phyloP scores from a whole-genome alignment of 2,888 invertebrate species.

The Phorcus lineatus region DNA sequence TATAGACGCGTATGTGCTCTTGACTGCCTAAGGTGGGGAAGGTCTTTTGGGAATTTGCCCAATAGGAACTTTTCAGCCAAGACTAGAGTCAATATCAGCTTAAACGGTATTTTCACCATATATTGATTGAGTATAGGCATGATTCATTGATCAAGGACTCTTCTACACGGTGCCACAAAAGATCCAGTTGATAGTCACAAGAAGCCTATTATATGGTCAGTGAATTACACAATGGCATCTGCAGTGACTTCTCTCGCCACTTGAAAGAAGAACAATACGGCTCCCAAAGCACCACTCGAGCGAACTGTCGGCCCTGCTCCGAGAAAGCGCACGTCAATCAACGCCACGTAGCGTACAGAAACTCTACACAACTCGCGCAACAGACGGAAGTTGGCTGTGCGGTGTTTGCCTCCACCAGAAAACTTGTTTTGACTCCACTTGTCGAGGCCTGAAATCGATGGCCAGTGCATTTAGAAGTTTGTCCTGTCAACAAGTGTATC shows the following conservation, averaged over 20 bases:
- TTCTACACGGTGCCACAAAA: not conserved
- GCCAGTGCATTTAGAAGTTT: not conserved
- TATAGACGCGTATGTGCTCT: too few species aligned
- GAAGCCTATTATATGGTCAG: not conserved
- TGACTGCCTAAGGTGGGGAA: too few species aligned
- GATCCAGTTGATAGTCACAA: not conserved
- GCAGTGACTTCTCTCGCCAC: not conserved
- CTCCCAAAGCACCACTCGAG: not conserved
- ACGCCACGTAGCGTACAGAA: too few species aligned
- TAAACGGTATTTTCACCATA: not conserved
- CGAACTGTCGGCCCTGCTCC: not conserved
- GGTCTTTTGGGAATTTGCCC: too few species aligned
- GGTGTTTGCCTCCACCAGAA: not conserved
- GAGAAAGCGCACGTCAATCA: too few species aligned
- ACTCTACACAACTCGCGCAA: too few species aligned
- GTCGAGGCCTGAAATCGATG: not conserved
- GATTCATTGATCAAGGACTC: not conserved
- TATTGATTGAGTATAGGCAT: conserved; percentile 1
- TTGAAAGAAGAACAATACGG: not conserved
- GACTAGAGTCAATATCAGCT: not conserved
- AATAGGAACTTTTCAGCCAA: too few species aligned
- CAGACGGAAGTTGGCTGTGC: not conserved
- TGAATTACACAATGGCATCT: conserved; percentile 8
- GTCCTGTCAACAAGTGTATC: conserved; percentile 3
- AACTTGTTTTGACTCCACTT: conserved; percentile 7